phyloP scores from a whole-genome alignment of 2,113 vertebrate species.

The Caretta caretta region DNA sequence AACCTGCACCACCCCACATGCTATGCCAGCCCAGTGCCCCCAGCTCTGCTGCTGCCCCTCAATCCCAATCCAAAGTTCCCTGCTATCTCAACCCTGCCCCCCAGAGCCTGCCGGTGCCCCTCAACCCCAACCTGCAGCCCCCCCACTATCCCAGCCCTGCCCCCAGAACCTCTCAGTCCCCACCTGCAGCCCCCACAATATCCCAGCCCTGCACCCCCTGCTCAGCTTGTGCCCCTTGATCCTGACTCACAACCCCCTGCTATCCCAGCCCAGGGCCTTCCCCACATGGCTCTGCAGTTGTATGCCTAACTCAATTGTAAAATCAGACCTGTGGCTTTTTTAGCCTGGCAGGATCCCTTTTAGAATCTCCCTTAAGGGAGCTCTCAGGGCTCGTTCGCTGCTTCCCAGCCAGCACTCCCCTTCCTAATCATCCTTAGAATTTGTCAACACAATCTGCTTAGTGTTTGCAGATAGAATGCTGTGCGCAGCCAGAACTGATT shows the following conservation, averaged over 20 bases:
- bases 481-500: background rate
- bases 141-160: too few species aligned
- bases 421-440: background rate
- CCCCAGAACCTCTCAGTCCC: too few species aligned
- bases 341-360: background rate
- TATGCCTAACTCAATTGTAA: background rate
- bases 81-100: too few species aligned
- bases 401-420: background rate
- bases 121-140: background rate
- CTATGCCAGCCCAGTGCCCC: too few species aligned
- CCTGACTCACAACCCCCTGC: background rate
- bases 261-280: background rate
- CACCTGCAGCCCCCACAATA: background rate
- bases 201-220: background rate
- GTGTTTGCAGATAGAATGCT: background rate
- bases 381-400: background rate
- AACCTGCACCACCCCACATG: too few species aligned
- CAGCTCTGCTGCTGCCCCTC: too few species aligned
- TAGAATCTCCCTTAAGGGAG: background rate
- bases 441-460: background rate
- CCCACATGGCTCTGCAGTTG: background rate
- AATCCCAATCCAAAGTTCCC: too few species aligned
- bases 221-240: background rate
- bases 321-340: background rate
- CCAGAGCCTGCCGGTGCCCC: too few species aligned